Evolutionary conservation across 2,797 vertebrate genomes (phyloP).

Genomic region (Halcyon badia): DNA sequence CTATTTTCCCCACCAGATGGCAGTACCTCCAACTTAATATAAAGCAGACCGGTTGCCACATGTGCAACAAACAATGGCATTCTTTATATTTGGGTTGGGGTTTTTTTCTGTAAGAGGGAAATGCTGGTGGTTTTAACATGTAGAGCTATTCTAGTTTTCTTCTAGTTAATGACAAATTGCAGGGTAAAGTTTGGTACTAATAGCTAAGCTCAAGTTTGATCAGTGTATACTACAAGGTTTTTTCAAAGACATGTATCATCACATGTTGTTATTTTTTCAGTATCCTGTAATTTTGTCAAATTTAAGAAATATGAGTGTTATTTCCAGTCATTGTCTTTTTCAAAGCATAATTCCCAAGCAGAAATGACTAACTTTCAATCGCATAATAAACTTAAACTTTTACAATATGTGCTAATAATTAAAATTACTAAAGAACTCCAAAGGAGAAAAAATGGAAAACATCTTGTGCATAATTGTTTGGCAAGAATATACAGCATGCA

Average conservation of each 20-base stretch:
- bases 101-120: not conserved
- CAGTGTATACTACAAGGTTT: not conserved
- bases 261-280: not conserved
- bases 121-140: not conserved
- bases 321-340: not conserved
- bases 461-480: not conserved
- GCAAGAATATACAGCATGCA: not conserved
- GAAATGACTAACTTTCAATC: conserved; percentile 3
- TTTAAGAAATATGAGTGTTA: not conserved
- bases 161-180: conserved; percentile 19
- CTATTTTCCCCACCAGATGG: conserved; percentile 81
- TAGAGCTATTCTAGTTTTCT: conserved; percentile 25
- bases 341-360: not conserved
- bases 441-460: not conserved
- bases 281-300: not conserved
- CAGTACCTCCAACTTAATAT: conserved; percentile 81
- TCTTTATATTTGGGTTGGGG: not conserved
- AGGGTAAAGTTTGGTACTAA: not conserved
- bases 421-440: not conserved
- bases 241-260: not conserved
- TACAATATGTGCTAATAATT: not conserved
- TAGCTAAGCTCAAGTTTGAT: not conserved
- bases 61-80: conserved; percentile 63
- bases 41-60: conserved; percentile 15
- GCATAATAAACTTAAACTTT: not conserved